Evolutionary conservation across 2,113 vertebrate species (phyloP).

Genomic region (Mormyrus iriodes): DNA sequence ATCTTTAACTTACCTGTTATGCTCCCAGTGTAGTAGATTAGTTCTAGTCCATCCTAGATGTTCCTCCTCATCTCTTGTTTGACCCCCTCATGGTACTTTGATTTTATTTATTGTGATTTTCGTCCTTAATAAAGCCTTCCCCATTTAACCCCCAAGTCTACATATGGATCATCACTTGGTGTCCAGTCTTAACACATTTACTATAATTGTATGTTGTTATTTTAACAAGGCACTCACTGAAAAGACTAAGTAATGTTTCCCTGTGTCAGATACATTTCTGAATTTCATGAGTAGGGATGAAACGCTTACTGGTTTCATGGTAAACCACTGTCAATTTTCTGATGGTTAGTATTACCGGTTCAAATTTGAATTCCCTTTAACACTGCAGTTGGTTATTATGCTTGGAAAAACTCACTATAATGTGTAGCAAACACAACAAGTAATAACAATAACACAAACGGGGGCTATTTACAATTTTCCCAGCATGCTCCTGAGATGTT

Average conservation of each 20-base stretch:
- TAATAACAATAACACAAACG: no score
- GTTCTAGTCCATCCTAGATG: background rate
- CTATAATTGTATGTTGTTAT: background rate
- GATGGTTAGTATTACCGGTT: no score
- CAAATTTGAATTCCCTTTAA: no score
- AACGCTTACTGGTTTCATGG: no score
- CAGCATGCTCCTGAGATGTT: no score
- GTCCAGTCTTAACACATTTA: background rate
- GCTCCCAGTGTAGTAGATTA: background rate
- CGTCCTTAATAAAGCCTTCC: background rate
- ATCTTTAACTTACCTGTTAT: no score
- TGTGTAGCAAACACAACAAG: no score
- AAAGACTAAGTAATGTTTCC: background rate
- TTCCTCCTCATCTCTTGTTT: background rate
- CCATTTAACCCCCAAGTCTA: background rate
- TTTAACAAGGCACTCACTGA: background rate
- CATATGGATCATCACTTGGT: background rate
- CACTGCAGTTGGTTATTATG: no score
- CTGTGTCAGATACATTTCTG: background rate
- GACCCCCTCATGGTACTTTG: background rate
- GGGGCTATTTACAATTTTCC: no score
- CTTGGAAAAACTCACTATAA: no score
- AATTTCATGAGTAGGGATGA: no score
- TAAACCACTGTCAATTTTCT: no score
- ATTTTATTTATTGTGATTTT: background rate